A percentile compares a stretch with the other conserved stretches of the same genome.
These are phyloP conservation scores for Perca flavescens DNA, from an alignment of 2,113 vertebrate genomes.

Conservation along the genomic window DNA sequence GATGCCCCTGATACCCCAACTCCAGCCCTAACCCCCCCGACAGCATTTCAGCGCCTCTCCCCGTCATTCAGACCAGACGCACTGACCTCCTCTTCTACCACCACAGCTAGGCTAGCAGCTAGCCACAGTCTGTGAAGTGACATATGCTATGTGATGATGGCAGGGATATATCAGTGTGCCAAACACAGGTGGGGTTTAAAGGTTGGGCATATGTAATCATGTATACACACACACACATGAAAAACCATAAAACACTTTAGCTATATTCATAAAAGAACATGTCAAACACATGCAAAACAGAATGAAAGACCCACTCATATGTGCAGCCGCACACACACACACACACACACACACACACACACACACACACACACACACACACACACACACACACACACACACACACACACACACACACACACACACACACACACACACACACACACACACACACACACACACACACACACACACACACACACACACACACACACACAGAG, in stretches of 20 bases:
- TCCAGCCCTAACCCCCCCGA: not conserved
- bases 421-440: not conserved
- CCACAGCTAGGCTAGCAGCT: constrained; percentile 30
- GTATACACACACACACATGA: not conserved
- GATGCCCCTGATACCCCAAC: constrained; percentile 72
- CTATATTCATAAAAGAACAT: not conserved
- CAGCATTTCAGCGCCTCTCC: constrained; percentile 68
- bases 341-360: constrained; percentile 25
- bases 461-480: constrained; percentile 17
- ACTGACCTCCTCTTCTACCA: constrained; percentile 50
- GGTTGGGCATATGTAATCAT: not conserved
- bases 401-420: constrained; percentile 21
- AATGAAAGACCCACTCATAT: not conserved
- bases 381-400: constrained; percentile 29
- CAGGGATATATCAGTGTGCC: constrained; percentile 24
- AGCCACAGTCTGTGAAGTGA: constrained; percentile 49
- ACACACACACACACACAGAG: constrained; percentile 42
- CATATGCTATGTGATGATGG: constrained; percentile 59
- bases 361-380: constrained; percentile 27
- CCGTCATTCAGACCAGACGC: constrained; percentile 61
- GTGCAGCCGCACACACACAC: not conserved
- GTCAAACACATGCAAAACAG: not conserved
- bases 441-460: constrained; percentile 24
- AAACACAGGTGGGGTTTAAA: constrained; percentile 31
- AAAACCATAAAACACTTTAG: not conserved